These are phyloP conservation scores for Ochropacha duplaris DNA, from an alignment of 2,888 invertebrate species.

Conservation along the genomic window DNA sequence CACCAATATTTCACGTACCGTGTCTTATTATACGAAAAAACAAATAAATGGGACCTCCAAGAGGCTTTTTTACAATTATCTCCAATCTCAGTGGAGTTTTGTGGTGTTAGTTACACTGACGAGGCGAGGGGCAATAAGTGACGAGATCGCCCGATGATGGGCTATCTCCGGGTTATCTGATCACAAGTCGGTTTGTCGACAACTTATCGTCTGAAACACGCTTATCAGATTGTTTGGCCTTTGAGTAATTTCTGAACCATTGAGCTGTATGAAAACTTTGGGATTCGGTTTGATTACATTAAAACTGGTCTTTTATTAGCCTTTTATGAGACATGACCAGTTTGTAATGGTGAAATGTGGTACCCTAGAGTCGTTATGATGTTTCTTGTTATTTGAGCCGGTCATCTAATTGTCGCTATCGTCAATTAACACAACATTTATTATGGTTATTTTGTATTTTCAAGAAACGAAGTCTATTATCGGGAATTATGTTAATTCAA, in stretches of 20 bases:
- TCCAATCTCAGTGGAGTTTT: slow-evolving; percentile 49
- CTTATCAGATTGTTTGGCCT: slow-evolving; percentile 54
- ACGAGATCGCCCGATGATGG: slow-evolving; percentile 30
- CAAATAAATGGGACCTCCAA: slow-evolving; percentile 41
- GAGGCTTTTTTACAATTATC: slow-evolving; percentile 52
- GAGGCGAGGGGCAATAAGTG: slow-evolving; percentile 31
- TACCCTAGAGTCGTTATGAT: neutral
- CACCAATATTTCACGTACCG: slow-evolving; percentile 23
- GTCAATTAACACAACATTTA: neutral
- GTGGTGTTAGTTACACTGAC: slow-evolving; percentile 64
- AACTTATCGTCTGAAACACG: slow-evolving; percentile 45
- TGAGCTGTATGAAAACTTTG: slow-evolving; percentile 40
- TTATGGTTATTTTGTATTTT: neutral
- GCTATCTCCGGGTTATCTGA: slow-evolving; percentile 45
- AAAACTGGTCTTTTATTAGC: slow-evolving; percentile 33
- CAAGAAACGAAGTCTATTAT: neutral
- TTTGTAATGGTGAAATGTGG: slow-evolving; percentile 10
- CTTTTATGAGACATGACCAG: slow-evolving; percentile 21
- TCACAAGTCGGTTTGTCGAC: slow-evolving; percentile 52
- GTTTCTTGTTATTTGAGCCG: slow-evolving; percentile 8
- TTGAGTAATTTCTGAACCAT: slow-evolving; percentile 52
- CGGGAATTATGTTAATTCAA: neutral
- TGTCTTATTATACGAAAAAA: slow-evolving; percentile 21
- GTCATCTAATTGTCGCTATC: neutral
- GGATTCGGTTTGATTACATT: slow-evolving; percentile 53